A percentile compares a stretch with the other conserved stretches of the same genome.
phyloP scores from a whole-genome alignment of 2,113 vertebrate species.

The Cephalopterus ornatus region DNA sequence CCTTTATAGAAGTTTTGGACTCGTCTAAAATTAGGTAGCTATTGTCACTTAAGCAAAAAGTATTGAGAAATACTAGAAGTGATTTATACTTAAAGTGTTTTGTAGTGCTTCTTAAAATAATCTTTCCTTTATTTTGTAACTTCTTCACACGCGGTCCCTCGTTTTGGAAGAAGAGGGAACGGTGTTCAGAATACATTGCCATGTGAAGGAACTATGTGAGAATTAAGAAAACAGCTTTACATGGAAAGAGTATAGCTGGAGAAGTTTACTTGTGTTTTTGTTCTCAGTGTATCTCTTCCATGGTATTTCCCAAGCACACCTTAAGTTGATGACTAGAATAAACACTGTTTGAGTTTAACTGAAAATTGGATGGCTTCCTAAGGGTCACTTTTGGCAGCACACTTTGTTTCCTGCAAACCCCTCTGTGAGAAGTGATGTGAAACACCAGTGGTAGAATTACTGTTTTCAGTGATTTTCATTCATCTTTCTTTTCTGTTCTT shows the following conservation, averaged over 20 bases:
- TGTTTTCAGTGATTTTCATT: neutral
- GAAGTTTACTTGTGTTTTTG: neutral
- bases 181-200: neutral
- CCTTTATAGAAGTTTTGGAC: neutral
- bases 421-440: neutral
- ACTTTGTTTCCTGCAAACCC: neutral
- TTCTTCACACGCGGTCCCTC: accelerated
- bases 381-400: neutral
- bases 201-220: neutral
- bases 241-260: neutral
- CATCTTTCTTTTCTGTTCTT: neutral
- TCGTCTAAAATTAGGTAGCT: neutral
- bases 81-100: neutral
- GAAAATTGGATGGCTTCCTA: neutral
- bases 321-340: neutral
- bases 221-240: neutral
- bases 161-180: neutral
- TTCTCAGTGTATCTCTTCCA: neutral
- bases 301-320: neutral
- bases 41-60: neutral
- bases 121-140: neutral
- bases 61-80: neutral
- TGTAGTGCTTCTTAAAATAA: neutral
- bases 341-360: neutral
- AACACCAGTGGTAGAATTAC: neutral